A percentile compares a stretch with the other conserved stretches of the same genome.
Evolutionary conservation across 1,140 invertebrate genomes (phyloP).

Genomic region (Drosophila repleta): DNA sequence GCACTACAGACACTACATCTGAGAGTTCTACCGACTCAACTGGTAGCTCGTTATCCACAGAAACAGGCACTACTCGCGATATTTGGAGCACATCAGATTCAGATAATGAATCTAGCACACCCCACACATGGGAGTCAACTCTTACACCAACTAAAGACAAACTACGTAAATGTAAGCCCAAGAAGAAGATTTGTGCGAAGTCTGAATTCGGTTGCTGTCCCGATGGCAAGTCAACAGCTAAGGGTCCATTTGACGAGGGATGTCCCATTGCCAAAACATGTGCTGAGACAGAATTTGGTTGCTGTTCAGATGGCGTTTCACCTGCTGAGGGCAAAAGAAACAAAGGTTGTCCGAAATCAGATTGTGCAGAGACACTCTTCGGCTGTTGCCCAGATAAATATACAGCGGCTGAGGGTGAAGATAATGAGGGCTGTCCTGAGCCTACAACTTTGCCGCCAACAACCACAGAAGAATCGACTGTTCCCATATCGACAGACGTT

Average conservation of each 20-base stretch:
- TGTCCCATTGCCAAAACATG: slow-evolving; percentile 90
- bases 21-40: slow-evolving; percentile 45
- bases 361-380: slow-evolving; percentile 91
- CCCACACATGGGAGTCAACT: slow-evolving; percentile 84
- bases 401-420: slow-evolving; percentile 91
- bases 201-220: slow-evolving; percentile 95
- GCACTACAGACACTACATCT: slow-evolving; percentile 38
- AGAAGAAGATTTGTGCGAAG: slow-evolving; percentile 87
- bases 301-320: slow-evolving; percentile 95
- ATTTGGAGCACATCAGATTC: slow-evolving; percentile 82
- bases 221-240: slow-evolving; percentile 91
- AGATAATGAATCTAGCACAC: slow-evolving; percentile 71
- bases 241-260: slow-evolving; percentile 93
- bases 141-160: slow-evolving; percentile 84
- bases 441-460: slow-evolving; percentile 85
- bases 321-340: slow-evolving; percentile 89
- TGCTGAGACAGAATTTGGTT: slow-evolving; percentile 92
- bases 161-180: slow-evolving; percentile 87
- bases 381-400: slow-evolving; percentile 94
- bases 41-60: slow-evolving; percentile 60
- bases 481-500: slow-evolving; percentile 69
- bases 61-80: slow-evolving; percentile 70
- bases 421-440: slow-evolving; percentile 92
- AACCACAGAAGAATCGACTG: slow-evolving; percentile 68
- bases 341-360: slow-evolving; percentile 90